A percentile compares a stretch with the other conserved stretches of the same genome.
phyloP scores from a whole-genome alignment of 2,888 invertebrate genomes.

The Eumerus sabulonum region DNA sequence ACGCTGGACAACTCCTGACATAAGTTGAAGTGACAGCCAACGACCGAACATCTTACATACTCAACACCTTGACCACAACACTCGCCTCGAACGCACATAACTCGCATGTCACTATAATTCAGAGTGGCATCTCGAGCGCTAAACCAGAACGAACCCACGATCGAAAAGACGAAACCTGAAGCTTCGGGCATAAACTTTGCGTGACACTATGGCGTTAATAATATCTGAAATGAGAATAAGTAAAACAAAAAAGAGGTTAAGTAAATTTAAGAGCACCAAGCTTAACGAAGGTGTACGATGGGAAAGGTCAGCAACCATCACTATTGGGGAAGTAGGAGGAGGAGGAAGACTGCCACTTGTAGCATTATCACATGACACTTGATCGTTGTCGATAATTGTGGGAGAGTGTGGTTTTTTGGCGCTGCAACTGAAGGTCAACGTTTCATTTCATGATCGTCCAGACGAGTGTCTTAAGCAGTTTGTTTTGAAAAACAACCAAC shows the following conservation, averaged over 20 bases:
- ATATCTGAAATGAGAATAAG: constrained; percentile 7
- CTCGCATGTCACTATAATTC: constrained; percentile 49
- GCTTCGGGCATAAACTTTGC: constrained; percentile 21
- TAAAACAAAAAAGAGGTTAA: constrained; percentile 19
- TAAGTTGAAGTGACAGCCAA: constrained; percentile 52
- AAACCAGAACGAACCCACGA: constrained; percentile 38
- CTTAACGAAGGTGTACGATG: not conserved
- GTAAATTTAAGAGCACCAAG: constrained; percentile 19
- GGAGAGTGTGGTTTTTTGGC: no score
- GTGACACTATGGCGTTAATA: constrained; percentile 51
- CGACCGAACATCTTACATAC: constrained; percentile 36
- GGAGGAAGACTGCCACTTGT: no score
- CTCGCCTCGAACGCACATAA: constrained; percentile 26
- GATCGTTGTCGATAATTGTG: no score
- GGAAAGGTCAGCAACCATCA: no score
- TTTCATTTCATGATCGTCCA: no score
- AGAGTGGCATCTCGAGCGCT: constrained; percentile 35
- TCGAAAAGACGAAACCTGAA: not conserved
- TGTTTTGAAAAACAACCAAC: no score
- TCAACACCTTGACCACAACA: constrained; percentile 44
- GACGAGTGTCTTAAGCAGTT: no score
- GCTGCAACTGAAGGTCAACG: no score
- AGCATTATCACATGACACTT: no score
- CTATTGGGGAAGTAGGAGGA: no score
- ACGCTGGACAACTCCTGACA: constrained; percentile 41